These are phyloP conservation scores for Megamerina dolium DNA, from an alignment of 2,888 invertebrate genomes.

Conservation along the genomic window DNA sequence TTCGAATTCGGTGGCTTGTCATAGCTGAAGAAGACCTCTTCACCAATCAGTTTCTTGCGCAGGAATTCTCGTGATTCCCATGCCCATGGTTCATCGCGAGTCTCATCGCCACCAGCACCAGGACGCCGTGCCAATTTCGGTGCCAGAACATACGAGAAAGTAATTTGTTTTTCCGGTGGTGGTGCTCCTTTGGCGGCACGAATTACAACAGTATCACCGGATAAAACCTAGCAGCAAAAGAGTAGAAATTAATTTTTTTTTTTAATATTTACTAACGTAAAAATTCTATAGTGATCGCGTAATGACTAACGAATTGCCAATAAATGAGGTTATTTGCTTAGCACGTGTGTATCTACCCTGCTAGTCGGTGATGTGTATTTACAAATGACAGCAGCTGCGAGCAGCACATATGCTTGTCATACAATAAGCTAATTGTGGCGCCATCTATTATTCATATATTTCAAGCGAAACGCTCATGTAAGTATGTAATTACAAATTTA, in stretches of 20 bases:
- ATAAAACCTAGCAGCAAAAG: conserved; percentile 74
- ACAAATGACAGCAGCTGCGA: neutral
- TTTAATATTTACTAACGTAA: too few relatives aligned
- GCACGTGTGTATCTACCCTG: too few relatives aligned
- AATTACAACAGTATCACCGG: conserved; percentile 93
- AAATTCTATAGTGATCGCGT: too few relatives aligned
- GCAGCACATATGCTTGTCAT: too few relatives aligned
- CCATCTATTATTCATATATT: too few relatives aligned
- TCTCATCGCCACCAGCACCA: conserved; percentile 57
- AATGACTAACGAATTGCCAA: neutral
- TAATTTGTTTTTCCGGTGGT: conserved; percentile 87
- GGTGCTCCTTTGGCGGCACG: conserved; percentile 79
- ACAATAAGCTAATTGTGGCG: too few relatives aligned
- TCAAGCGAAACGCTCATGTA: too few relatives aligned
- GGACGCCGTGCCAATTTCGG: conserved; percentile 82
- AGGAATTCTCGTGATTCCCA: conserved; percentile 97
- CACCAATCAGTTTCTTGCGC: conserved; percentile 85
- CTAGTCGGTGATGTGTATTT: too few relatives aligned
- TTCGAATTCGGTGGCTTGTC: conserved; percentile 78
- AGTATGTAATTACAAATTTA: too few relatives aligned
- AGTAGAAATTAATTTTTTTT: neutral
- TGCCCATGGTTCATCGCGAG: conserved; percentile 87
- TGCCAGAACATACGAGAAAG: conserved; percentile 84
- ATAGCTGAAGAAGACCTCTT: conserved; percentile 76
- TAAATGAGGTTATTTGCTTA: neutral